Conservation (phyloP, 2,797 vertebrate species). For the Clarias platycephalus region DNA sequence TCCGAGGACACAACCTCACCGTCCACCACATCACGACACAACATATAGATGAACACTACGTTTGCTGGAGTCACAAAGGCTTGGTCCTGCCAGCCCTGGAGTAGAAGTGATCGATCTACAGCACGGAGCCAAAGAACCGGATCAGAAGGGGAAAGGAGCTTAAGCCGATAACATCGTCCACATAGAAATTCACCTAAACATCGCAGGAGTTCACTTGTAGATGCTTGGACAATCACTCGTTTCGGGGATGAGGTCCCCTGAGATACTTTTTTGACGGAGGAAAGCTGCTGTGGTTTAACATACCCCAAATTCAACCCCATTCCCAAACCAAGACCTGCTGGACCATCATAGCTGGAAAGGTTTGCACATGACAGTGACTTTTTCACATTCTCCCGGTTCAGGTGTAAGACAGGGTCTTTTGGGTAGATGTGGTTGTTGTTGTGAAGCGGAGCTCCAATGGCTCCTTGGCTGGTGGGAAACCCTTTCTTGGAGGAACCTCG, state of each 20-base stretch:
- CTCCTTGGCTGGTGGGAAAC: conserved; percentile 34
- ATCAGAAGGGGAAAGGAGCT: conserved; percentile 76
- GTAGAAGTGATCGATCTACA: conserved; percentile 80
- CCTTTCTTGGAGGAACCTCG: conserved; percentile 71
- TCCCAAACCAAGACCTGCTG: conserved; percentile 66
- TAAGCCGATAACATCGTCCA: conserved; percentile 78
- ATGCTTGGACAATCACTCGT: conserved; percentile 80
- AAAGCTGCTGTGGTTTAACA: conserved; percentile 69
- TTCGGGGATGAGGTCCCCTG: conserved; percentile 69
- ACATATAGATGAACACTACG: conserved; percentile 85
- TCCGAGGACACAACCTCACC: conserved; percentile 76
- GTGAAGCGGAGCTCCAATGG: conserved; percentile 64
- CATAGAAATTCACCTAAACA: conserved; percentile 82
- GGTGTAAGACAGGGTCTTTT: conserved; percentile 72
- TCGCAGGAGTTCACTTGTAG: conserved; percentile 82
- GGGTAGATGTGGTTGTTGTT: conserved; percentile 78
- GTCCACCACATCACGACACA: conserved; percentile 79
- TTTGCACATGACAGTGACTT: conserved; percentile 82
- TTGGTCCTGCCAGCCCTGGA: conserved; percentile 87
- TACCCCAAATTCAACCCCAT: conserved; percentile 65
- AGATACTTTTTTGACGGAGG: conserved; percentile 70
- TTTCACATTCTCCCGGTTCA: conserved; percentile 79
- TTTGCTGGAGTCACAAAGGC: conserved; percentile 85
- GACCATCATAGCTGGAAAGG: conserved; percentile 77
- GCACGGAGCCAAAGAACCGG: conserved; percentile 79